Evolutionary conservation across 2,797 vertebrate species (phyloP).

Genomic region (Distichodus sexfasciatus): DNA sequence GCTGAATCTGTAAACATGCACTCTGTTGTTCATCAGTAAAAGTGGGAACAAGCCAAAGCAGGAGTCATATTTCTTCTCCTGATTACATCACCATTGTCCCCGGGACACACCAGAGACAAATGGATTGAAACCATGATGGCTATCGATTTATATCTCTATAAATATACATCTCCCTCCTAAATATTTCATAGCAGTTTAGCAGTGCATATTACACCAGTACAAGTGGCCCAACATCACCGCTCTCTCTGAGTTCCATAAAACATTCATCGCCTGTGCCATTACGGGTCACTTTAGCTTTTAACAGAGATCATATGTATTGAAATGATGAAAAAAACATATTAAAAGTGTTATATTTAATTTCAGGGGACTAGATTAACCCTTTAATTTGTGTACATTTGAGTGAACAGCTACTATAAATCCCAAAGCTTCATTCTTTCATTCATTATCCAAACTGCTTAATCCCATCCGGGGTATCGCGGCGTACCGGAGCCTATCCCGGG

Average conservation of each 20-base stretch:
- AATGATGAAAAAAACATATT: too few species aligned
- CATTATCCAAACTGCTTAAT: too few species aligned
- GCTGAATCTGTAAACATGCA: slow-evolving; percentile 45
- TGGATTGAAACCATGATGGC: slow-evolving; percentile 29
- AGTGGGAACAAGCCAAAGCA: slow-evolving; percentile 24
- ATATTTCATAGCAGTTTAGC: slow-evolving; percentile 45
- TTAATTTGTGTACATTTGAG: too few species aligned
- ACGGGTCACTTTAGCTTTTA: not conserved
- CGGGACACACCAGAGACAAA: slow-evolving; percentile 34
- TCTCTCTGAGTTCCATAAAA: not conserved
- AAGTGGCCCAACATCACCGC: not conserved
- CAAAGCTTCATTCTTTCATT: too few species aligned
- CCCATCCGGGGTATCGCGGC: too few species aligned
- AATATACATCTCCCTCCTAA: slow-evolving; percentile 43
- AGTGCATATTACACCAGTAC: slow-evolving; percentile 7
- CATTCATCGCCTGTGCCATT: not conserved
- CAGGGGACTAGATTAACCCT: too few species aligned
- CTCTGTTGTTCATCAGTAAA: slow-evolving; percentile 23
- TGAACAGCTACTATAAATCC: too few species aligned
- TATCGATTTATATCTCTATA: slow-evolving; percentile 46
- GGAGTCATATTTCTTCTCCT: slow-evolving; percentile 41
- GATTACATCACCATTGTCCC: slow-evolving; percentile 41
- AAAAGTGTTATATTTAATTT: too few species aligned
- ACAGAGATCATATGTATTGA: not conserved
- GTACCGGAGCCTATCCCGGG: too few species aligned